Conservation (phyloP, 1,140 invertebrate species). For the Brachionus paranguensis region DNA sequence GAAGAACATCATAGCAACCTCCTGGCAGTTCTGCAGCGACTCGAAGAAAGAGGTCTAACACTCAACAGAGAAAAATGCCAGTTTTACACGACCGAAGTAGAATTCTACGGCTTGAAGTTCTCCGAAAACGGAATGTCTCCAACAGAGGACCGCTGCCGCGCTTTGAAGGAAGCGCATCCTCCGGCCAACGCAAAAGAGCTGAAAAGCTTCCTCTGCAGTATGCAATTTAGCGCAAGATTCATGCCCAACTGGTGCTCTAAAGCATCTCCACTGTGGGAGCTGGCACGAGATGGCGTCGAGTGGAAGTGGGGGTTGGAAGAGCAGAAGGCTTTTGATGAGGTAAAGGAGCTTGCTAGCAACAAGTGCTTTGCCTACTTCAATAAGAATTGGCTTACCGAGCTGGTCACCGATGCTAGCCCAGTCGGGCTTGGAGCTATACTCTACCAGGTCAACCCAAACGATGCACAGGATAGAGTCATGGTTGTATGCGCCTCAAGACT, state of each 20-base stretch:
- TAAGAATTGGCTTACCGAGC: background rate
- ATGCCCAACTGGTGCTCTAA: background rate
- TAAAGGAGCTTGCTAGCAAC: background rate
- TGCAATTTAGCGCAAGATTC: background rate
- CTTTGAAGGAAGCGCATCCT: slow-evolving; percentile 30
- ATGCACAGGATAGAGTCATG: slow-evolving; percentile 34
- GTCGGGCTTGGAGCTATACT: slow-evolving; percentile 57
- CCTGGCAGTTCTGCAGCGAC: slow-evolving; percentile 41
- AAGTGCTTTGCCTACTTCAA: background rate
- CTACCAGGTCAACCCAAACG: slow-evolving; percentile 45
- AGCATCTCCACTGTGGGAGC: slow-evolving; percentile 41
- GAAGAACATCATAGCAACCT: slow-evolving; percentile 44
- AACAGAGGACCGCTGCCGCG: slow-evolving; percentile 39
- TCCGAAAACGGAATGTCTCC: slow-evolving; percentile 39
- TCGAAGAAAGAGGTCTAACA: slow-evolving; percentile 44
- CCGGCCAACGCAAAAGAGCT: slow-evolving; percentile 39
- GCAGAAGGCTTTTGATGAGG: slow-evolving; percentile 14
- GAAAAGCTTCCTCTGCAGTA: background rate
- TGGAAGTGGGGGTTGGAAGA: slow-evolving; percentile 42
- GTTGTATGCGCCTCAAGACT: slow-evolving; percentile 45
- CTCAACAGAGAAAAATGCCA: slow-evolving; percentile 51
- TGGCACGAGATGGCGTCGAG: slow-evolving; percentile 44
- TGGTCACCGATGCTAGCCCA: slow-evolving; percentile 43
- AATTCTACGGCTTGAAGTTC: slow-evolving; percentile 50
- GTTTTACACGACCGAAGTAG: slow-evolving; percentile 45